These are phyloP conservation scores for Plecotus auritus DNA, from an alignment of 2,113 vertebrate genomes.

Conservation along the genomic window DNA sequence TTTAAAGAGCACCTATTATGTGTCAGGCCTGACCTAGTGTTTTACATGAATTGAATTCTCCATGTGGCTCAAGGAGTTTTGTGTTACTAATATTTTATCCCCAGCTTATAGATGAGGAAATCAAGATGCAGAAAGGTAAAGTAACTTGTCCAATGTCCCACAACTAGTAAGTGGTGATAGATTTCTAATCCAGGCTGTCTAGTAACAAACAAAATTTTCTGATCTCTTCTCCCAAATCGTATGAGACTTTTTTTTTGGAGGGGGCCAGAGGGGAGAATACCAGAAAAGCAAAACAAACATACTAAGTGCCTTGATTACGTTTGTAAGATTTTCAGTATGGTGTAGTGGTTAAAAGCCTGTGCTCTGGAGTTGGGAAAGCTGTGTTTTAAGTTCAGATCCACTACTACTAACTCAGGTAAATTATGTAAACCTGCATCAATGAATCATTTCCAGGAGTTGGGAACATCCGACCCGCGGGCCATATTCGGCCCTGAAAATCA, in stretches of 20 bases:
- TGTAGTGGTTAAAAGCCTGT: not conserved
- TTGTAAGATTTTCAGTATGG: not conserved
- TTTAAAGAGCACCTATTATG: not conserved
- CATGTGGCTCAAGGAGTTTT: not conserved
- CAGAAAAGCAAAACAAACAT: not conserved
- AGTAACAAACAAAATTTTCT: slow-evolving; percentile 3
- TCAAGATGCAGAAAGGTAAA: not conserved
- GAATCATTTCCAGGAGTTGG: not conserved
- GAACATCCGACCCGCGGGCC: too few species aligned
- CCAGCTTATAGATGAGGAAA: not conserved
- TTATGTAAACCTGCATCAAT: not conserved
- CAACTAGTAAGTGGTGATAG: not conserved
- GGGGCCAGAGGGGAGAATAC: too few species aligned
- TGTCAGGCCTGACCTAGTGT: not conserved
- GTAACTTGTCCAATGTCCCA: not conserved
- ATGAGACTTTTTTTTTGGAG: not conserved
- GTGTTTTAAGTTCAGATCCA: not conserved
- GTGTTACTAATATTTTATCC: not conserved
- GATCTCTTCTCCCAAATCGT: not conserved
- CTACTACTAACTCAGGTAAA: not conserved
- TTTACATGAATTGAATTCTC: not conserved
- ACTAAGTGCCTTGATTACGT: not conserved
- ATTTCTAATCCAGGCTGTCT: not conserved
- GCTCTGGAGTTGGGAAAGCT: not conserved
- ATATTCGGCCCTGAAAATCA: too few species aligned